Conservation (phyloP, 2,888 invertebrate species). For the Oxystoma pomonae region DNA sequence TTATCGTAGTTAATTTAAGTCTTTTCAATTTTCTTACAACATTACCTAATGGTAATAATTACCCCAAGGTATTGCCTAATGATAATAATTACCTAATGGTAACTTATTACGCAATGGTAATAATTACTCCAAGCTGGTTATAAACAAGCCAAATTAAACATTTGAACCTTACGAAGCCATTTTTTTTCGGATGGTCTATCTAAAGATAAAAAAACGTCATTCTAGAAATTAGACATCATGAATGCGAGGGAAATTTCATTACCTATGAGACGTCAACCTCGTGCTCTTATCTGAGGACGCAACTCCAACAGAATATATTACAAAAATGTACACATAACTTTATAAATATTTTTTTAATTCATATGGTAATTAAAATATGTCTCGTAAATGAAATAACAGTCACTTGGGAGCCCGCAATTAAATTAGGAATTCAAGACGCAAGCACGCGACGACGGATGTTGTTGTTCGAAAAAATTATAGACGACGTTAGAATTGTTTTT, state of each 20-base stretch:
- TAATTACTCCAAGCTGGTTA: too few relatives aligned
- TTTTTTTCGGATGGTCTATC: not conserved
- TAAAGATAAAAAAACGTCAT: not conserved
- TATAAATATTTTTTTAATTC: constrained; percentile 42
- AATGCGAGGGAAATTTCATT: not conserved
- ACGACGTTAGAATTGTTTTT: not conserved
- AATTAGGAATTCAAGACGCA: constrained; percentile 35
- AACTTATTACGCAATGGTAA: too few relatives aligned
- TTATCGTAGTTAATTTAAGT: too few relatives aligned
- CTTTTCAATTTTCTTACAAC: too few relatives aligned
- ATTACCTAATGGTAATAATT: too few relatives aligned
- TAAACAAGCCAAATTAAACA: too few relatives aligned
- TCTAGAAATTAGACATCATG: not conserved
- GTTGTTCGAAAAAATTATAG: constrained; percentile 24
- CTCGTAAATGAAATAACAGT: constrained; percentile 46
- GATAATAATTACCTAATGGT: too few relatives aligned
- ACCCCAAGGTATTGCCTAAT: too few relatives aligned
- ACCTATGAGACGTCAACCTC: not conserved
- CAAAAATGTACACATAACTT: constrained; percentile 51
- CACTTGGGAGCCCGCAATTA: constrained; percentile 29
- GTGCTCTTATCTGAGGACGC: not conserved
- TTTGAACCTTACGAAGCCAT: too few relatives aligned
- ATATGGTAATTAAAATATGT: constrained; percentile 42
- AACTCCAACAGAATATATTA: constrained; percentile 43
- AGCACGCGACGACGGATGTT: constrained; percentile 39